These are phyloP conservation scores for Labia minor DNA, from an alignment of 2,888 invertebrate genomes.

Conservation along the genomic window DNA sequence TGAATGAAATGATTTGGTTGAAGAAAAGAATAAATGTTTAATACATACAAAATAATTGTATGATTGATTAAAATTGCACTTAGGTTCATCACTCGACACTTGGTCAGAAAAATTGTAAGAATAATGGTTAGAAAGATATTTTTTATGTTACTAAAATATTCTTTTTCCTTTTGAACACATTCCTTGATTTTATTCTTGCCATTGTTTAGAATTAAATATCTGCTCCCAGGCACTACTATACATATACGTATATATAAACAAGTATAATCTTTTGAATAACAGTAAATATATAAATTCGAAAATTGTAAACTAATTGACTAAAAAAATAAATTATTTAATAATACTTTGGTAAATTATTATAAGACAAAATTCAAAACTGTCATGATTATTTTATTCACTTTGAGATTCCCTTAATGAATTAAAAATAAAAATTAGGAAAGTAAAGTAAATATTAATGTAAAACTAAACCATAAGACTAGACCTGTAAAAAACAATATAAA, in stretches of 20 bases:
- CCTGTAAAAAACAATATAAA: constrained; percentile 1
- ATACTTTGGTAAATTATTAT: constrained; percentile 4
- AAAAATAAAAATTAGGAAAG: too few species aligned
- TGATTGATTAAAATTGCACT: neutral
- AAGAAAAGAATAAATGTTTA: neutral
- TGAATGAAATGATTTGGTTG: neutral
- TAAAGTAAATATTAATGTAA: neutral
- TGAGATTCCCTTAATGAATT: neutral
- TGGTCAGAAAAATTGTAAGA: constrained; percentile 1
- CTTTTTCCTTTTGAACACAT: neutral
- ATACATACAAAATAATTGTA: neutral
- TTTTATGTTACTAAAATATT: neutral
- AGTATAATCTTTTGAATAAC: neutral
- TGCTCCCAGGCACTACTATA: neutral
- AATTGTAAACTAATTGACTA: neutral
- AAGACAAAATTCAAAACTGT: neutral
- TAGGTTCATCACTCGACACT: constrained; percentile 13
- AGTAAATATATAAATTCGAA: neutral
- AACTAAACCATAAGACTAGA: constrained; percentile 5
- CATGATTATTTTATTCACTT: constrained; percentile 1
- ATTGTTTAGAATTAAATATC: neutral
- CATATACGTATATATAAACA: neutral
- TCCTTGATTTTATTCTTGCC: neutral
- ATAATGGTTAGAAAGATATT: neutral
- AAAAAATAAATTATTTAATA: neutral